Percentiles rank a stretch among this genome's conserved stretches.
Evolutionary conservation across 2,113 vertebrate species (phyloP).

Genomic region (Aythya baeri): DNA sequence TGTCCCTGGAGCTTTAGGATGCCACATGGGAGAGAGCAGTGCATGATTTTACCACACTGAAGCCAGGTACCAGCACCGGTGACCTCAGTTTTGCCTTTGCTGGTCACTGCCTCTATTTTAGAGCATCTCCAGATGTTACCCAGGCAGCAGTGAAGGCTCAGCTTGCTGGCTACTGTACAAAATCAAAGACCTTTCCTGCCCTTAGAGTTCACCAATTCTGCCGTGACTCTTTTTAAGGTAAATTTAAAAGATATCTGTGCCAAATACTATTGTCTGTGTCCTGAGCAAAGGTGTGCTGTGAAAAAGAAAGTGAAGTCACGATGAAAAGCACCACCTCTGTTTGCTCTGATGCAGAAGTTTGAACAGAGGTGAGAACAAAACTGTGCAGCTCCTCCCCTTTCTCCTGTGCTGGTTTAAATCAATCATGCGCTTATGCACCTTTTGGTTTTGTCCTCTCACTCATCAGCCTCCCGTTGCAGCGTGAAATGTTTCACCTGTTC

Average conservation of each 20-base stretch:
- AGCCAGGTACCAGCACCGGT: not conserved
- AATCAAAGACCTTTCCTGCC: not conserved
- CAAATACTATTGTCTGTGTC: not conserved
- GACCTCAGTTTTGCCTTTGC: not conserved
- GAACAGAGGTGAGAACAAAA: not conserved
- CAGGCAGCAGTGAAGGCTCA: not conserved
- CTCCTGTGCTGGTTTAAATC: not conserved
- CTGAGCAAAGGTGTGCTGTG: not conserved
- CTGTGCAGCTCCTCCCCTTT: not conserved
- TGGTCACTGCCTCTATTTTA: fast-evolving
- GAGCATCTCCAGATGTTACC: not conserved
- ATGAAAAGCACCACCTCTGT: not conserved
- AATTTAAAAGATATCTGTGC: not conserved
- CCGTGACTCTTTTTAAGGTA: not conserved
- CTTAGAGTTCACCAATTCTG: not conserved
- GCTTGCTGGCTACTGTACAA: not conserved
- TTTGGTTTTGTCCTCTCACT: not conserved
- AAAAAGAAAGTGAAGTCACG: not conserved
- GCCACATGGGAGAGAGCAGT: not conserved
- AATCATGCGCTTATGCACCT: fast-evolving
- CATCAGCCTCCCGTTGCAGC: not conserved
- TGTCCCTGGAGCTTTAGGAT: not conserved
- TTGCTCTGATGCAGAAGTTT: not conserved
- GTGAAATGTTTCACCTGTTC: not conserved
- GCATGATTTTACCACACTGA: fast-evolving